Evolutionary conservation across 2,888 invertebrate genomes (phyloP).

Genomic region (Mythimna ferrago): DNA sequence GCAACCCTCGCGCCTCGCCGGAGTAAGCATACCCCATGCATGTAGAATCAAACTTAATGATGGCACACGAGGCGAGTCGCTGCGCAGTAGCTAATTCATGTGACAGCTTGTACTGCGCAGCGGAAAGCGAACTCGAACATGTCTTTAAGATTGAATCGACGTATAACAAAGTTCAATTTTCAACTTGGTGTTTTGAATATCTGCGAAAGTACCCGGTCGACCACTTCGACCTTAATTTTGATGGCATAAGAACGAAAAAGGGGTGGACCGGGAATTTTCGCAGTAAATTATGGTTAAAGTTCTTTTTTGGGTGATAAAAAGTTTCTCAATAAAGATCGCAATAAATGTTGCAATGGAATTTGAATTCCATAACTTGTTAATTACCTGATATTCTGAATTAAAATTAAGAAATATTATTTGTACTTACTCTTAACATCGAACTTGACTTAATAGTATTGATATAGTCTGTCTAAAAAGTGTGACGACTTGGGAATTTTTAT

Average conservation of each 20-base stretch:
- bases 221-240: neutral
- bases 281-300: neutral
- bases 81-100: too few species aligned
- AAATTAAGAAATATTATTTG: neutral
- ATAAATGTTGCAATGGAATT: neutral
- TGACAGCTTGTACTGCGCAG: too few species aligned
- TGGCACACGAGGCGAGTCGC: too few species aligned
- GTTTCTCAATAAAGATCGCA: neutral
- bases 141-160: too few species aligned
- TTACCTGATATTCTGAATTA: neutral
- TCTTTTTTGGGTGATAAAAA: neutral
- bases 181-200: neutral
- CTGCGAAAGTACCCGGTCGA: neutral
- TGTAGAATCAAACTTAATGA: too few species aligned
- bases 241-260: neutral
- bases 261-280: neutral
- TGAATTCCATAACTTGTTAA: neutral
- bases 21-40: constrained; percentile 55
- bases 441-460: too few species aligned
- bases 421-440: too few species aligned
- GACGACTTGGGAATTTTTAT: too few species aligned
- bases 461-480: too few species aligned
- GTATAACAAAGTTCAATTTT: neutral
- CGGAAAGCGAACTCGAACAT: too few species aligned
- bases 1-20: constrained; percentile 57